Base-by-base conservation (phyloP, 2,797 vertebrate genomes). In the Rhynchotus rufescens region DNA sequence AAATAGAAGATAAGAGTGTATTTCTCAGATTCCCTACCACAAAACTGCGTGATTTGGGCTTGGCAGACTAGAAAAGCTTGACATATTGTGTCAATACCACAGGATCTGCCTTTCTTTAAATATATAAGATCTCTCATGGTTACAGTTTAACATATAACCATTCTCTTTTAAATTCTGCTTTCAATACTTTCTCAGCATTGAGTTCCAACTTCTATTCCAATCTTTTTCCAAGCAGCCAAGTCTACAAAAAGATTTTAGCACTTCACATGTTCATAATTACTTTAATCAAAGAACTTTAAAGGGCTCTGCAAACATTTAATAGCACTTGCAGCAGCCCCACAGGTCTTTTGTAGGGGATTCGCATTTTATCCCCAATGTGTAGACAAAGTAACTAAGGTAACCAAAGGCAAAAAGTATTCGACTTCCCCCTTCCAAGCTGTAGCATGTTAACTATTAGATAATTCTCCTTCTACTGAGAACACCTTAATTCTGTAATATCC, bases 351-450 rank as follows among this genome's bases (percentile, higher is more conserved):
- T 9, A 71, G 67, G 64, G 94, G 30, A 9, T 89, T 94, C 89
- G 90, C 78, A 59, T 89, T 94, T 95, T 86, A 94, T 90, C 68
- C 93, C 61, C 30, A 52, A 10, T 16, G 40, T 67, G 44, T 26
- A 93, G 79, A 73, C 57, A 85, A 88, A 89, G 93, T 94, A 96
- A 94, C 92, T 94, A 86, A 94, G 92, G 90, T 93, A 95, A 96
- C 80, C 89, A 77, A 72, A 93, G 82, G 90, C 82, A 89, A 87
- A 89, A 94, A 79, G 77, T 80, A 71, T 92, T 89, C 93, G 86
- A 83, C 92, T 95, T 95, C 95, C 92, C 94, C 95, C 82, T 96
- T 85, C 80, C 92, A 95, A 94, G 89, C 93, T 95, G 92, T 36
- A 93, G 79, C 56, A 82, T 90, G 90, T 75, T 91, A 90, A 91